Conservation (phyloP, 2,113 vertebrate genomes). For the Pygoscelis adeliae region DNA sequence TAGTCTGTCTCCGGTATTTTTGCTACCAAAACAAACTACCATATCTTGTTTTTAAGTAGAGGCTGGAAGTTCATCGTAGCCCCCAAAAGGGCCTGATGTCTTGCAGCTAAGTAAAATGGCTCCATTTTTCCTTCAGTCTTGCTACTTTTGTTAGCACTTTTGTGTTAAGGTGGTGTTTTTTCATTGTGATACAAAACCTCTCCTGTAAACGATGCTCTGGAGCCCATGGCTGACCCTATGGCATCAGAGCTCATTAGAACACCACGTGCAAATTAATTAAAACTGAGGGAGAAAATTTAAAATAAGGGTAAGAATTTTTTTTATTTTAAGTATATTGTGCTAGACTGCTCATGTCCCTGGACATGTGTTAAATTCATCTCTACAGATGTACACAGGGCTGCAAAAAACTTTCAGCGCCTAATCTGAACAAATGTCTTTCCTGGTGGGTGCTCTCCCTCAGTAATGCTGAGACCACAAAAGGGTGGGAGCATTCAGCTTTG, state of each 20-base stretch:
- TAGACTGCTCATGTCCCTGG: neutral
- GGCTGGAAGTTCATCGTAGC: neutral
- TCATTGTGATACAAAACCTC: neutral
- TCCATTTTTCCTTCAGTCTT: neutral
- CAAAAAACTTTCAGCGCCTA: neutral
- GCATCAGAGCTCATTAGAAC: neutral
- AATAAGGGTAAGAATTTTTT: neutral
- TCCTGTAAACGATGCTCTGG: neutral
- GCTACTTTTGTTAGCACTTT: neutral
- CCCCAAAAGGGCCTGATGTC: neutral
- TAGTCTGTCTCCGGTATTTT: neutral
- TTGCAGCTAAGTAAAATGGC: neutral
- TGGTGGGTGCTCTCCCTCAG: neutral
- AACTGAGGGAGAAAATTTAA: neutral
- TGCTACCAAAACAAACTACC: neutral
- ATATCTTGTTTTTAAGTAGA: neutral
- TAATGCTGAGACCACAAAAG: neutral
- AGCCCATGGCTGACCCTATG: neutral
- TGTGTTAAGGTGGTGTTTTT: neutral
- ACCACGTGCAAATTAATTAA: neutral
- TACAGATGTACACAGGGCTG: neutral
- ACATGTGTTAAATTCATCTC: neutral
- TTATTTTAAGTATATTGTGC: neutral
- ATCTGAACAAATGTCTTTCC: neutral
- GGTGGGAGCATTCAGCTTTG: neutral